Percentiles rank a stretch among this genome's conserved stretches.
Conservation (phyloP, 1,140 invertebrate species). For the Semibalanus balanoides region DNA sequence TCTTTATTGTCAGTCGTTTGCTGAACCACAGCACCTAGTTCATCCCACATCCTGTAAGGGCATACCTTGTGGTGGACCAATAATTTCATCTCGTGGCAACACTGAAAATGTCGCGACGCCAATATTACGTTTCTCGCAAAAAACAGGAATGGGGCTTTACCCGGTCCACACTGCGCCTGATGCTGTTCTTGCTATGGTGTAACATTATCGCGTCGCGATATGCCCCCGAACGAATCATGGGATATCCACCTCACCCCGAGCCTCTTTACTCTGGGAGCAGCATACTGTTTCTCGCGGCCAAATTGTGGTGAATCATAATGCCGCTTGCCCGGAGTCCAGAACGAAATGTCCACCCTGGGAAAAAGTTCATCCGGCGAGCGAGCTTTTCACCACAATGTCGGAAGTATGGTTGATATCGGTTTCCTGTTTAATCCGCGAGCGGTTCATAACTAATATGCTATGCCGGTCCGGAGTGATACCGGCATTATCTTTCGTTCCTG, state of each 20-base stretch:
- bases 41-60: not conserved
- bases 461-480: too few relatives aligned
- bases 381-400: too few relatives aligned
- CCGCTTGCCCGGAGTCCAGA: not conserved
- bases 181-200: not conserved
- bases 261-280: too few relatives aligned
- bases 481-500: not conserved
- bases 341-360: not conserved
- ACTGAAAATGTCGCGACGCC: not conserved
- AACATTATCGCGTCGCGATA: not conserved
- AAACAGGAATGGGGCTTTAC: not conserved
- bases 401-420: too few relatives aligned
- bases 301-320: too few relatives aligned
- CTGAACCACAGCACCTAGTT: not conserved
- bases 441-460: too few relatives aligned
- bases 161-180: not conserved
- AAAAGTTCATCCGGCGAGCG: not conserved
- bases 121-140: not conserved
- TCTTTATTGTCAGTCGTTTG: slow-evolving; percentile 1
- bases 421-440: too few relatives aligned
- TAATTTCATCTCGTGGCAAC: not conserved
- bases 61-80: too few relatives aligned
- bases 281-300: too few relatives aligned
- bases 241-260: not conserved
- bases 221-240: not conserved